Percentiles rank a stretch among this genome's conserved stretches.
Conservation (phyloP, 2,888 invertebrate genomes). For the Athalia rosae region DNA sequence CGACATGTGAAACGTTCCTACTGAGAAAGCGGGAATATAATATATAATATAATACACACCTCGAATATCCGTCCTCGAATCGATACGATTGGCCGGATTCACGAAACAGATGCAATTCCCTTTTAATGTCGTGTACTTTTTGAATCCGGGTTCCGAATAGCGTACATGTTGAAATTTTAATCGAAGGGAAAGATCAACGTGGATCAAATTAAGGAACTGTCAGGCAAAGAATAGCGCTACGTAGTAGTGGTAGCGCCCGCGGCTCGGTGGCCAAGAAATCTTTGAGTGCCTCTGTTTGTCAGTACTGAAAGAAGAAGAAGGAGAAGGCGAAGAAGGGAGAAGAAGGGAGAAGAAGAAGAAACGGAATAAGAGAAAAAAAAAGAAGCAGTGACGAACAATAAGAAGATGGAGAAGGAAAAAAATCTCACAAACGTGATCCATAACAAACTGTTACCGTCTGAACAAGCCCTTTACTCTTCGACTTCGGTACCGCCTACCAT, state of each 20-base stretch:
- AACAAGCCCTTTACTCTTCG: too few relatives aligned
- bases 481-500: too few relatives aligned
- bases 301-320: slow-evolving; percentile 23
- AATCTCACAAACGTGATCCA: too few relatives aligned
- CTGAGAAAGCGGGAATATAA: too few relatives aligned
- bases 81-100: too few relatives aligned
- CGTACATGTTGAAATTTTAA: slow-evolving; percentile 28
- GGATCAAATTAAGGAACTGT: slow-evolving; percentile 47
- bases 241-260: slow-evolving; percentile 25
- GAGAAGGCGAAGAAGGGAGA: slow-evolving; percentile 7
- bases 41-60: too few relatives aligned
- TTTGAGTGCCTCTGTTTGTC: slow-evolving; percentile 19
- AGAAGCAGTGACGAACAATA: background rate
- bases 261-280: slow-evolving; percentile 39
- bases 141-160: too few relatives aligned
- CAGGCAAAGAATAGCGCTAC: slow-evolving; percentile 37
- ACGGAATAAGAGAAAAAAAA: background rate
- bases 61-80: background rate
- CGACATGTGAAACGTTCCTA: background rate
- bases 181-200: slow-evolving; percentile 39
- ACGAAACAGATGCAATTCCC: too few relatives aligned
- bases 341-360: background rate
- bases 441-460: too few relatives aligned
- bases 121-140: too few relatives aligned
- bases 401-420: too few relatives aligned